These are phyloP conservation scores for Pitta sordida DNA, from an alignment of 2,113 vertebrate species.

Conservation along the genomic window DNA sequence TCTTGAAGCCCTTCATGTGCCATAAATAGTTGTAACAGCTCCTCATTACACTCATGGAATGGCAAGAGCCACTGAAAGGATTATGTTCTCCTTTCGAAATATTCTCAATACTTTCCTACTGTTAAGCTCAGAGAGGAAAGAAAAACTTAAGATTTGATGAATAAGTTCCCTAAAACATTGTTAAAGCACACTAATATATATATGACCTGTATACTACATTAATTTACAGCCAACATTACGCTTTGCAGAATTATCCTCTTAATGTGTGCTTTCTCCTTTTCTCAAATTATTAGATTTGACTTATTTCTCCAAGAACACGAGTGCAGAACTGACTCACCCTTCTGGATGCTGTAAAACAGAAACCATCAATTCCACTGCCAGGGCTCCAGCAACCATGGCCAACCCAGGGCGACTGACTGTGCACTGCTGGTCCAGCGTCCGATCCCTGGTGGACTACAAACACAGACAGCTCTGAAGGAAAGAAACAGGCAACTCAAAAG, in stretches of 20 bases:
- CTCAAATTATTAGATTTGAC: background rate
- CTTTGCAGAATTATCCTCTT: background rate
- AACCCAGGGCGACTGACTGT: constrained; percentile 94
- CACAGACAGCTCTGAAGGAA: background rate
- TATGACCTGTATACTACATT: background rate
- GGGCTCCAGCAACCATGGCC: constrained; percentile 92
- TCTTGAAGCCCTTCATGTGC: background rate
- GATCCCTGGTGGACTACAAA: constrained; percentile 90
- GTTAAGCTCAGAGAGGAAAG: background rate
- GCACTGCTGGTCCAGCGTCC: constrained; percentile 97
- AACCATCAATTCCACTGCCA: constrained; percentile 96
- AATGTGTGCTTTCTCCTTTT: background rate
- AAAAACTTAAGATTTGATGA: background rate
- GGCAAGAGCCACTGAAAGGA: background rate
- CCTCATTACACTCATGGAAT: background rate
- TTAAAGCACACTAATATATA: background rate
- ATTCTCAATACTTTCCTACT: background rate
- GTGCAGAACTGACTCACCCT: constrained; percentile 78
- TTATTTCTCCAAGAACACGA: background rate
- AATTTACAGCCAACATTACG: background rate
- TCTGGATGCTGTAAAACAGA: constrained; percentile 94
- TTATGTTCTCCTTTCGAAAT: background rate
- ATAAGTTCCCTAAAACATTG: background rate
- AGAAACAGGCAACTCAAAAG: background rate
- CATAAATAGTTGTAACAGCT: background rate